Percentiles rank a stretch among this genome's conserved stretches.
These are phyloP conservation scores for Bombylius discolor DNA, from an alignment of 2,888 invertebrate genomes.

Conservation along the genomic window DNA sequence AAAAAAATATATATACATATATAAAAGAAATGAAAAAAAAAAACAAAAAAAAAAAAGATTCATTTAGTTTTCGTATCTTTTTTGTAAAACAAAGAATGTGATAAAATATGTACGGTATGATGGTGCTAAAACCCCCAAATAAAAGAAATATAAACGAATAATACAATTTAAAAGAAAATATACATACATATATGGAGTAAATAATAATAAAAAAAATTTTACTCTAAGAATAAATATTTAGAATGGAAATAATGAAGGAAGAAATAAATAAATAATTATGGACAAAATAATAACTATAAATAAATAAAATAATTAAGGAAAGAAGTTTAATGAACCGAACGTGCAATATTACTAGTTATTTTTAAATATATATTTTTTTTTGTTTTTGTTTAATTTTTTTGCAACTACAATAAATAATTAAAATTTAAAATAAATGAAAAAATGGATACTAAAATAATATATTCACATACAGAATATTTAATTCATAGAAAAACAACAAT, in stretches of 20 bases:
- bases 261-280: neutral
- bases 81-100: slow-evolving; percentile 23
- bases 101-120: slow-evolving; percentile 20
- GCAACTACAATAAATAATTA: too few relatives aligned
- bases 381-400: neutral
- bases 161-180: slow-evolving; percentile 7
- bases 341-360: slow-evolving; percentile 39
- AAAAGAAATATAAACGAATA: slow-evolving; percentile 6
- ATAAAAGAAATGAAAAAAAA: neutral
- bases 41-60: slow-evolving; percentile 6
- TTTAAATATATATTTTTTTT: slow-evolving; percentile 11
- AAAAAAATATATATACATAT: too few relatives aligned
- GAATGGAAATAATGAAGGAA: neutral
- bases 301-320: slow-evolving; percentile 10
- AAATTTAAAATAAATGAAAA: too few relatives aligned
- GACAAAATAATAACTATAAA: neutral
- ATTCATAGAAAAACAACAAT: too few relatives aligned
- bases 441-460: too few relatives aligned
- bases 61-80: slow-evolving; percentile 11
- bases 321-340: slow-evolving; percentile 28
- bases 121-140: slow-evolving; percentile 8
- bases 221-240: neutral
- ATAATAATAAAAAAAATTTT: slow-evolving; percentile 6
- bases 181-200: slow-evolving; percentile 2
- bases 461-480: too few relatives aligned